phyloP scores from a whole-genome alignment of 2,113 vertebrate genomes.

The Microcebus lehilahytsara region DNA sequence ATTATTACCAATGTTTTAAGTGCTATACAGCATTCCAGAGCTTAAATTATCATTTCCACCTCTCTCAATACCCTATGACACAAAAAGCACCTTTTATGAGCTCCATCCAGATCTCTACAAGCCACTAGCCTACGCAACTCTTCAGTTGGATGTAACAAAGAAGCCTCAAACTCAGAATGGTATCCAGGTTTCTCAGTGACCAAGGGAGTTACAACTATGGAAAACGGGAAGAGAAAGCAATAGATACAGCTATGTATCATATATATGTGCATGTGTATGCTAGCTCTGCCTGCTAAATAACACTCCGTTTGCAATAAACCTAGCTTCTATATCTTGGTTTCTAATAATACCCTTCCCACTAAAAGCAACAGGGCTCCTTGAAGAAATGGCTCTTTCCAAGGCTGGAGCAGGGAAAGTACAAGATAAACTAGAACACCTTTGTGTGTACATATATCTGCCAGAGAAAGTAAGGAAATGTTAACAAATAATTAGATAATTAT shows the following conservation, averaged over 20 bases:
- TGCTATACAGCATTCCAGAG: not conserved
- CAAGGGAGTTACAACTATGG: not conserved
- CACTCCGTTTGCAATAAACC: not conserved
- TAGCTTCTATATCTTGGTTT: not conserved
- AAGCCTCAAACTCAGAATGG: not conserved
- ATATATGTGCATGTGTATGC: no score
- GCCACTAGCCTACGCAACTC: not conserved
- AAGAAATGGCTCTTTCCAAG: not conserved
- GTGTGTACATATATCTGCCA: accelerated
- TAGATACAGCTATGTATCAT: not conserved
- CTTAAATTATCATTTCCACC: not conserved
- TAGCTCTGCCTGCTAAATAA: not conserved
- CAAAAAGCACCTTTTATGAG: not conserved
- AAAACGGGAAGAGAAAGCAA: not conserved
- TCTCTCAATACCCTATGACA: not conserved
- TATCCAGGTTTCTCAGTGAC: not conserved
- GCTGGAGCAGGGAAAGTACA: not conserved
- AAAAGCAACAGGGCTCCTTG: not conserved
- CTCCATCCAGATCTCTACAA: not conserved
- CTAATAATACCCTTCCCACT: not conserved
- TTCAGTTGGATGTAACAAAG: not conserved
- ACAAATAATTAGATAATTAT: not conserved
- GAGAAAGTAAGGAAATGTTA: not conserved
- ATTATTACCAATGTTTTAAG: not conserved
- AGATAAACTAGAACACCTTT: not conserved